Evolutionary conservation across 2,888 invertebrate species (phyloP).

Genomic region (Aphidoletes aphidimyza): DNA sequence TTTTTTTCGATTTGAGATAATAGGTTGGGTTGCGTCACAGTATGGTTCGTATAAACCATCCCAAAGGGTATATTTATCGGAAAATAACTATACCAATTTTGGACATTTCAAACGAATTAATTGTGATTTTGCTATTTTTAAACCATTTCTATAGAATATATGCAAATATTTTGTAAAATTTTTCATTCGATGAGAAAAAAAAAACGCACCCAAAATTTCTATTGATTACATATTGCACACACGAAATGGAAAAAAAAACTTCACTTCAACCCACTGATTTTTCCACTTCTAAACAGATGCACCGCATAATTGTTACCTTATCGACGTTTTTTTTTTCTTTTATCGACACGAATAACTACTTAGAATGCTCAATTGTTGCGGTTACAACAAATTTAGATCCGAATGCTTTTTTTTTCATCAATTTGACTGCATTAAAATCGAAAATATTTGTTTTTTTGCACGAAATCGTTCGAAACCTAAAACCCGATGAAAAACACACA

Average conservation of each 20-base stretch:
- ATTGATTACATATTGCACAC: constrained; percentile 23
- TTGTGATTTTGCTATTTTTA: too few species aligned
- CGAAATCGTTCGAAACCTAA: not conserved
- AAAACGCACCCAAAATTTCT: not conserved
- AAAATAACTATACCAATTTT: not conserved
- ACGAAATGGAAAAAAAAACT: too few species aligned
- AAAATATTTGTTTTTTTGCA: not conserved
- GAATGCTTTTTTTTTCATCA: not conserved
- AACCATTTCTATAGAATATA: too few species aligned
- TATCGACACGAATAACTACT: not conserved
- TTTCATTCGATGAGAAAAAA: too few species aligned
- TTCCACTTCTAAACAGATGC: constrained; percentile 22
- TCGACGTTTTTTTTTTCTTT: not conserved
- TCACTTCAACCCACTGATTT: not conserved
- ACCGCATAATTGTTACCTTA: not conserved
- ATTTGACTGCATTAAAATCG: not conserved
- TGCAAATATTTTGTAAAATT: too few species aligned
- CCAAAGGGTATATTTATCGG: too few species aligned
- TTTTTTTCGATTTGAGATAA: not conserved
- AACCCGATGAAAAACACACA: not conserved
- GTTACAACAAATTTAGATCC: not conserved
- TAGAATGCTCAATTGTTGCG: not conserved
- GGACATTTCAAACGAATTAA: not conserved
- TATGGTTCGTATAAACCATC: not conserved
- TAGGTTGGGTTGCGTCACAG: constrained; percentile 19